Evolutionary conservation across 2,888 invertebrate genomes (phyloP), one percentile per base, ranked within the genome.

Genomic region (Parelbella ahira): DNA sequence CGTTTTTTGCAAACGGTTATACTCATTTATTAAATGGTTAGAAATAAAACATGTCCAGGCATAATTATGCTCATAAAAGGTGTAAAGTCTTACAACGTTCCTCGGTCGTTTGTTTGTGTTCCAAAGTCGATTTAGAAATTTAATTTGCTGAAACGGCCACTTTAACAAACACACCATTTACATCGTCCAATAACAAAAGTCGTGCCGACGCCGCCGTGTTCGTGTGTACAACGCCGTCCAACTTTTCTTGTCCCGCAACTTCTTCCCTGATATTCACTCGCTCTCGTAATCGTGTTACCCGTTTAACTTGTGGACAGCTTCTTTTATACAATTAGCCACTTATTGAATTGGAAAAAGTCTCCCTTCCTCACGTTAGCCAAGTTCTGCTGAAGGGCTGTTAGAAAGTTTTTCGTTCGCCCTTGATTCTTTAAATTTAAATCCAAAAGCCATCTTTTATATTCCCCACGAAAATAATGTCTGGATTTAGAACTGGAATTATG

Each of bases 271-370:
- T 77, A 78, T 80, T 80, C 79, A 77, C 73, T 79, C 63, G 58
- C 56, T 57, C 59, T 55, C 54, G 70, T 75, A 81, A 82, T 74
- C 68, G 68, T 64, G 68, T 79, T 80, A 75, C 63, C 66, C 63
- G 68, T 76, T 76, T 71, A 78, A 72, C 75, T 75, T 69, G 72
- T 68, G 72, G 74, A 80, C 76, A 76, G 72, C 67, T 69, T 66
- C 68, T 66, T 68, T 78, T 69, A 73, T 68, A 72, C 71, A 75
- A 81, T 81, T 78, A 77, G 61, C 65, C 58, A 61, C 68, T 73
- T 71, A 71, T 67, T 75, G 69, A 65, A 67, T 68, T 60, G 59
- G 58, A 60, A 65, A 63, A 65, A 61, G 54, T 48, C 30, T 47
- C 45, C 18, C 20, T 36, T 38, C 19, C 45, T 53, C 42, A 44